A percentile compares a stretch with the other conserved stretches of the same genome.
Conservation (phyloP, 2,888 invertebrate genomes). For the Leptothorax acervorum region DNA sequence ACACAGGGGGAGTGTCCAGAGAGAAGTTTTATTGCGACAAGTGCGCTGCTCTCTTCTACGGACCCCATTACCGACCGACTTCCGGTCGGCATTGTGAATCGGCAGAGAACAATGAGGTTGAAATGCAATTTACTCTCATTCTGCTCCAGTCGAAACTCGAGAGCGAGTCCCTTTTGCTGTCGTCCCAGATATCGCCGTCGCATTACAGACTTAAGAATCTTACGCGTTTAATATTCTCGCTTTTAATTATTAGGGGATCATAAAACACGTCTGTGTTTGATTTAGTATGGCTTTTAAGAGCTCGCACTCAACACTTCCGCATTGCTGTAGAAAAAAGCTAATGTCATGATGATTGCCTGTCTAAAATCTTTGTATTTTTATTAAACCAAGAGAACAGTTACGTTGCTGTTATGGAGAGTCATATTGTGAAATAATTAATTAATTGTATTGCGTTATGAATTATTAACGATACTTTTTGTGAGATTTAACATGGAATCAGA, state of each 20-base stretch:
- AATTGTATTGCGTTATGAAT: neutral
- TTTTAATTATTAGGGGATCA: neutral
- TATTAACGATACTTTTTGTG: slow-evolving; percentile 10
- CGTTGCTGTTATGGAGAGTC: neutral
- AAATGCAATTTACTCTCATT: slow-evolving; percentile 74
- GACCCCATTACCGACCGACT: slow-evolving; percentile 77
- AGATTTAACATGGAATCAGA: neutral
- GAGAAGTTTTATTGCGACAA: slow-evolving; percentile 83
- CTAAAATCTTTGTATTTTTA: slow-evolving; percentile 10
- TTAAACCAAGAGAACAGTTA: neutral
- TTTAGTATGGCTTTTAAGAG: neutral
- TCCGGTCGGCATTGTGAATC: slow-evolving; percentile 79
- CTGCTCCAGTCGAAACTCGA: slow-evolving; percentile 67
- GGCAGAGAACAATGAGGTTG: slow-evolving; percentile 72
- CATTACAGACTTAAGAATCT: slow-evolving; percentile 16
- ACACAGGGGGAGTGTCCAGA: slow-evolving; percentile 64
- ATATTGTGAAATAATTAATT: neutral
- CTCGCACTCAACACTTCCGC: neutral
- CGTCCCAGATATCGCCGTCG: slow-evolving; percentile 14
- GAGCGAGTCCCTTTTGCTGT: slow-evolving; percentile 41
- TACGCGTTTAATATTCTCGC: neutral
- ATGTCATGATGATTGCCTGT: slow-evolving; percentile 16
- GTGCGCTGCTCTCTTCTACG: slow-evolving; percentile 83
- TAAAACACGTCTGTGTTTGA: neutral
- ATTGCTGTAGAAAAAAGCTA: neutral